Evolutionary conservation across 2,888 invertebrate species (phyloP), one percentile per base, ranked within the genome.

Genomic region (Isoperla grammatica): DNA sequence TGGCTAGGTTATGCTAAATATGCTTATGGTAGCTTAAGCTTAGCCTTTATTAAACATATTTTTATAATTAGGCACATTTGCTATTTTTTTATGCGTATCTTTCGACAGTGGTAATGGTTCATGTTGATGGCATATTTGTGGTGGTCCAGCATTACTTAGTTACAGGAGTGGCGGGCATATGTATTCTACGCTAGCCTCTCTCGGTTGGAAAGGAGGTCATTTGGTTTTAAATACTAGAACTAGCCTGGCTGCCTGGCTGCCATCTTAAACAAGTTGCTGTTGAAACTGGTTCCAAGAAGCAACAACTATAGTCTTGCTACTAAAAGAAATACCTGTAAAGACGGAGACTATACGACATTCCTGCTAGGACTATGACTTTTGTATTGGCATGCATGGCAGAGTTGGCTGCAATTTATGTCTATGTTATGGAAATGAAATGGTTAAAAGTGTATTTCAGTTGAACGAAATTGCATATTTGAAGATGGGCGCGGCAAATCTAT

Each of bases 161-260:
- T 42, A 29, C 29, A 29, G 29, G 29, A 6, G 29, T 29, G 29
- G 4, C 29, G 29, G 4, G 4, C 29, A 29, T 42, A 42, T 42
- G 15, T 42, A 42, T 42, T 42, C 13, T 15, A 42, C 15, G 42
- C 42, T 42, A 11, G 42, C 42, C 20, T 46, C 46, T 20, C 29
- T 50, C n/a, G 49, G 9, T 35, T 12, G 29, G 49, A 50, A 50
- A 50, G 49, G 49, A 50, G 49, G 49, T 50, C 49, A 50, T 50
- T 23, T 23, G n/a, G 29, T 50, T n/a, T 50, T 15, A 23, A 22
- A 35, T 23, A 50, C 23, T 29, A 50, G 49, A 50, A 50, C 49
- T 50, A 13, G 35, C 35, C 12, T 50, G 15, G 43, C 43, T 19
- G 48, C 48, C n/a, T 22, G n/a, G 29, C 15, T 13, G 49, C 29